phyloP scores from a whole-genome alignment of 2,888 invertebrate genomes.

The Anoncus sp. region DNA sequence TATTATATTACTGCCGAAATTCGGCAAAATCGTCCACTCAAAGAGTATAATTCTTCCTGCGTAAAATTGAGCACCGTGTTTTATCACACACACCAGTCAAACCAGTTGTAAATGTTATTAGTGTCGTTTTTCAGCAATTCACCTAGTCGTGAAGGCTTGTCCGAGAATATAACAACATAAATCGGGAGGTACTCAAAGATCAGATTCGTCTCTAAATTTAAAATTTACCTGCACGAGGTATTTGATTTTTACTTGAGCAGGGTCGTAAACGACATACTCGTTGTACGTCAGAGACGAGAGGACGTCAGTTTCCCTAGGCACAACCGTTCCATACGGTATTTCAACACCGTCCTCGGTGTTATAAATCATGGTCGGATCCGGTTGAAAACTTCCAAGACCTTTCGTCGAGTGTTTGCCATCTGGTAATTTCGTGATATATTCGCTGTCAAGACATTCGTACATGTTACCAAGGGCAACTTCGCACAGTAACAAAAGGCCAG shows the following conservation, averaged over 20 bases:
- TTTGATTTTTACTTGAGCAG: conserved; percentile 95
- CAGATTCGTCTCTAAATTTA: conserved; percentile 89
- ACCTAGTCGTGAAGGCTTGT: no score
- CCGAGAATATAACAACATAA: no score
- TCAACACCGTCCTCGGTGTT: conserved; percentile 88
- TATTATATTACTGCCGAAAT: no score
- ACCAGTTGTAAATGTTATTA: no score
- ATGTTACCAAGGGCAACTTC: conserved; percentile 98
- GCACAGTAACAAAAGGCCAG: conserved; percentile 95
- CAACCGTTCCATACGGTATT: conserved; percentile 90
- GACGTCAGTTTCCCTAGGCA: conserved; percentile 79
- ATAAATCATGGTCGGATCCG: conserved; percentile 88
- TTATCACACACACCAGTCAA: no score
- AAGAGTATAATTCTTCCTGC: no score
- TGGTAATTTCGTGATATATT: conserved; percentile 91
- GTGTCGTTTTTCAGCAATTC: no score
- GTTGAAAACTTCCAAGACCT: conserved; percentile 94
- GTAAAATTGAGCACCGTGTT: no score
- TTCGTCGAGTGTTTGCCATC: conserved; percentile 94
- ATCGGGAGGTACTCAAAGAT: no score
- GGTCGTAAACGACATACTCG: conserved; percentile 98
- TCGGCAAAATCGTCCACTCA: no score
- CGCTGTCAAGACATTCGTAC: conserved; percentile 90
- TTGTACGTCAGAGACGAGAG: conserved; percentile 91
- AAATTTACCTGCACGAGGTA: conserved; percentile 95